phyloP scores from a whole-genome alignment of 1,140 invertebrate species.

The Drosophila oshimai region DNA sequence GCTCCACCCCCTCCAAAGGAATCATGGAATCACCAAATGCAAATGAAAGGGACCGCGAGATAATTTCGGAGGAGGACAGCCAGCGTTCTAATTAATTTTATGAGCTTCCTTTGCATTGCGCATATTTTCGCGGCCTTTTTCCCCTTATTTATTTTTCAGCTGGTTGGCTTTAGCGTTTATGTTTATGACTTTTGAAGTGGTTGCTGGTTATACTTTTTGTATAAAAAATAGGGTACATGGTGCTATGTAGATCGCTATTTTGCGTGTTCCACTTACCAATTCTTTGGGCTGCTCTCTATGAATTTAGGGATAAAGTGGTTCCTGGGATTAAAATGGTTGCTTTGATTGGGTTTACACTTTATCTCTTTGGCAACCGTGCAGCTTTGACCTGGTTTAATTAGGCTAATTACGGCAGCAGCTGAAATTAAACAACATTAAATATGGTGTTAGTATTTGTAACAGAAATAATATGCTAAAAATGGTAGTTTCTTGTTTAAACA shows the following conservation, averaged over 20 bases:
- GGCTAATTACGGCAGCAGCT: slow-evolving; percentile 16
- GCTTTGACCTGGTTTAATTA: slow-evolving; percentile 16
- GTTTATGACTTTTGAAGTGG: slow-evolving; percentile 49
- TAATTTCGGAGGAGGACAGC: slow-evolving; percentile 9
- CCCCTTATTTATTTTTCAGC: slow-evolving; percentile 16
- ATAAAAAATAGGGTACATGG: background rate
- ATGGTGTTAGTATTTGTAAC: too few species aligned
- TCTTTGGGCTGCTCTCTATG: background rate
- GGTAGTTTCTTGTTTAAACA: too few species aligned
- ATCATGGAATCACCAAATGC: slow-evolving; percentile 33
- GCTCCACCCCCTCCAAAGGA: slow-evolving; percentile 1
- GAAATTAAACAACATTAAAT: slow-evolving; percentile 2
- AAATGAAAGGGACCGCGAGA: slow-evolving; percentile 38
- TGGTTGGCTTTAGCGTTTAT: slow-evolving; percentile 2
- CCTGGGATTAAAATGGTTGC: background rate
- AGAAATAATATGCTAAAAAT: too few species aligned
- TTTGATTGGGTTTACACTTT: slow-evolving; percentile 25
- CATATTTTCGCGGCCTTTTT: slow-evolving; percentile 11
- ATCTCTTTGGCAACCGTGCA: slow-evolving; percentile 8
- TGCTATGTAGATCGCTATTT: slow-evolving; percentile 31
- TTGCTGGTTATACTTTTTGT: slow-evolving; percentile 6
- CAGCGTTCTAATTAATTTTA: slow-evolving; percentile 70
- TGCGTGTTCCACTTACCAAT: slow-evolving; percentile 21
- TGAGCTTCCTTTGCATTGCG: slow-evolving; percentile 51
- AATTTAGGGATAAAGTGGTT: slow-evolving; percentile 5